Base-by-base conservation (phyloP, 2,113 vertebrate species). In the Myotis yumanensis region DNA sequence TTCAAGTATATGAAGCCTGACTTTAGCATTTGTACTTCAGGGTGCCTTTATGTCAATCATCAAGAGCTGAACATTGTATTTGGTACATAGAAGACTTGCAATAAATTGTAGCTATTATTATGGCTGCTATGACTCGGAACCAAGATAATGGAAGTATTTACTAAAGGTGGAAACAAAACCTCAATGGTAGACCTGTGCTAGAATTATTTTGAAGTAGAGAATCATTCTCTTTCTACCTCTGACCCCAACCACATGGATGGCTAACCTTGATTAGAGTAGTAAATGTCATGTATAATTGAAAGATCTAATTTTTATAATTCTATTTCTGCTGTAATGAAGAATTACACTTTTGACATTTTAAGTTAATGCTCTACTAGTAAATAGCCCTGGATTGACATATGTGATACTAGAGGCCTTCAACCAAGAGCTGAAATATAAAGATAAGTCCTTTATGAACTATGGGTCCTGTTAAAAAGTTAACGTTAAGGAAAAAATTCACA, bases 341-440 rank as follows among this genome's bases (percentile, higher is more conserved):
- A 94, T 94, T 96, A 96, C 52, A 95, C 95, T 97, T 96, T 95
- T 97, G 97, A 97, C 95, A 96, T 97, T 97, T 97, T 93, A 90
- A 94, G 75, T 89, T 93, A 97, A 94, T 93, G 76, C 52, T 94
- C 83, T 66, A 11, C 46, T 46, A 46, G 46, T 46, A 80, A 46
- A 89, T 93, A 86, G 82, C 90, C 57, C 52, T 96, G 69, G 82
- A 93, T 97, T 97, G 95, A 93, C 89, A 75, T 86, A 85, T 90
- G 23, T 90, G 66, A 35, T 92, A 12, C 32, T 20, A 90, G 28
- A 86, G 32, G 43, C 37, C 75, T 97, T 95, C 89, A 95, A 80
- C 62, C 17, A 80, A 94, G 85, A 94, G 32, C 77, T 94, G 57
- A 95, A 93, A 79, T 93, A 77, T 11, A 48, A 77, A 85, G 43